A percentile compares a stretch with the other conserved stretches of the same genome.
Evolutionary conservation across 1,140 invertebrate species (phyloP).

Genomic region (Megalopta genalis): DNA sequence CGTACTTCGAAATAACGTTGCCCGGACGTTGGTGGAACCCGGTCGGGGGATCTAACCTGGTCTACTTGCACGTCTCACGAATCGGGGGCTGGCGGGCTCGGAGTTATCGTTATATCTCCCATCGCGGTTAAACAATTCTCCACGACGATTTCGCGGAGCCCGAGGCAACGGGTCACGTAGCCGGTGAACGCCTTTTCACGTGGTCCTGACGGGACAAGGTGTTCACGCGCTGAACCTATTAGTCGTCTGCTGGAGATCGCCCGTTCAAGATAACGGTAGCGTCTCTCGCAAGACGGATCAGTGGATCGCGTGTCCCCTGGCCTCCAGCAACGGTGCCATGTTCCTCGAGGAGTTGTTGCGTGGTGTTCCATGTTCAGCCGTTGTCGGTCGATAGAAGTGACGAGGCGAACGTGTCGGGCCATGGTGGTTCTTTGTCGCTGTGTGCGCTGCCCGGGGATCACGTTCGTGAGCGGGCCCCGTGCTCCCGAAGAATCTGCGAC

Average conservation of each 20-base stretch:
- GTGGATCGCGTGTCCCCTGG: constrained; percentile 70
- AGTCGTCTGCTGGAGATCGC: constrained; percentile 65
- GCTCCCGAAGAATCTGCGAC: neutral
- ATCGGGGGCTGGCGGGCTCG: neutral
- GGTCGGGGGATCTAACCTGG: neutral
- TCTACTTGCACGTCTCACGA: neutral
- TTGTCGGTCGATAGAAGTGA: constrained; percentile 50
- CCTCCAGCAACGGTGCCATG: constrained; percentile 53
- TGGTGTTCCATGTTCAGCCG: constrained; percentile 20
- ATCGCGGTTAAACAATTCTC: constrained; percentile 52
- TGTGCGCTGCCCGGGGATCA: neutral
- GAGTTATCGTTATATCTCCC: constrained; percentile 33
- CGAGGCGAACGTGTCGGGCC: constrained; percentile 14
- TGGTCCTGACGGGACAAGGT: constrained; percentile 60
- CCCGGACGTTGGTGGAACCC: too few species aligned
- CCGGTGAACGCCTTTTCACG: constrained; percentile 63
- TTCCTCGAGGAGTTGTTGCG: constrained; percentile 37
- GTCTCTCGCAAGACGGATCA: constrained; percentile 77
- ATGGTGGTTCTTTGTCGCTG: too few species aligned
- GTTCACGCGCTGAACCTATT: constrained; percentile 71
- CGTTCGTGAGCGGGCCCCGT: too few species aligned
- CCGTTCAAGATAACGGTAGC: constrained; percentile 70
- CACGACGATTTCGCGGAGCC: constrained; percentile 39
- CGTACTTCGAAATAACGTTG: constrained; percentile 28
- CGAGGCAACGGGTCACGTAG: constrained; percentile 3